Percentiles rank a stretch among this genome's conserved stretches.
Conservation (phyloP, 2,888 invertebrate species). For the Subacronicta megacephala region DNA sequence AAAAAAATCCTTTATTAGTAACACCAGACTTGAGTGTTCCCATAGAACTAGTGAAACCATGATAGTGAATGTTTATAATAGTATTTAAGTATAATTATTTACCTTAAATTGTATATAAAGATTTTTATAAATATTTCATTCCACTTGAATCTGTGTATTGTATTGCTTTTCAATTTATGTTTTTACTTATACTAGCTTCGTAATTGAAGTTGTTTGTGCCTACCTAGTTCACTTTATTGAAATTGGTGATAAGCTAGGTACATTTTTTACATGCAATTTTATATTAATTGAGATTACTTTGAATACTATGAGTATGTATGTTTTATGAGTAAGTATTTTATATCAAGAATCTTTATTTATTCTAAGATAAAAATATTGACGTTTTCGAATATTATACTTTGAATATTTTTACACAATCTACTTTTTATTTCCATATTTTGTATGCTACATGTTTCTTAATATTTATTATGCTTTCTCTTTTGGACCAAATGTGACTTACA, state of each 20-base stretch:
- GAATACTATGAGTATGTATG: not conserved
- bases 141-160: constrained; percentile 30
- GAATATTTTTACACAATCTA: not conserved
- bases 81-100: constrained; percentile 30
- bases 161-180: constrained; percentile 14
- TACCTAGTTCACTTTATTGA: constrained; percentile 21
- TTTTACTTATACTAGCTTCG: constrained; percentile 1
- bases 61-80: constrained; percentile 60
- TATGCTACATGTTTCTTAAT: constrained; percentile 3
- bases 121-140: constrained; percentile 35
- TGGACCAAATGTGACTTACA: constrained; percentile 5
- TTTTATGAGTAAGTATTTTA: not conserved
- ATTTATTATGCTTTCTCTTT: not conserved
- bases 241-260: constrained; percentile 20
- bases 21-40: constrained; percentile 78
- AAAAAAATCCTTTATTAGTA: constrained; percentile 73
- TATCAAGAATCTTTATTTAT: not conserved
- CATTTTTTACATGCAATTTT: constrained; percentile 33
- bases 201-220: constrained; percentile 2
- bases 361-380: no score
- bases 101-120: constrained; percentile 54
- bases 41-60: constrained; percentile 77
- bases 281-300: constrained; percentile 23
- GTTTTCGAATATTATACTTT: no score
- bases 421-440: constrained; percentile 7